phyloP scores from a whole-genome alignment of 2,797 vertebrate species.

The Malacoraja senta region DNA sequence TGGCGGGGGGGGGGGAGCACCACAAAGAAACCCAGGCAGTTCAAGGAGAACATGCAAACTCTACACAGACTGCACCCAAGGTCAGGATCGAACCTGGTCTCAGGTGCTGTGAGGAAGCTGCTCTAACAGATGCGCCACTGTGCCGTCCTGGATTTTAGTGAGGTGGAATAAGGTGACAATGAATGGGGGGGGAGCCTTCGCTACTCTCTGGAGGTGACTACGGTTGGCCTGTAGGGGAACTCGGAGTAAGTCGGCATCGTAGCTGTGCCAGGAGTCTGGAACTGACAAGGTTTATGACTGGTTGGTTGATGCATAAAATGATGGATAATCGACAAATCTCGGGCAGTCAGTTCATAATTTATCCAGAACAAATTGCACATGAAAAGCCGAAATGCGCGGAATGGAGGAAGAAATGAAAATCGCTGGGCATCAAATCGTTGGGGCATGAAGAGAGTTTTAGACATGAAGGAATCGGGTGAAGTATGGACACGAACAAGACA shows the following conservation, averaged over 20 bases:
- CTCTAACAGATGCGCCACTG: no score
- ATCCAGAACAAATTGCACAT: slow-evolving; percentile 3
- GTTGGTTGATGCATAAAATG: not conserved
- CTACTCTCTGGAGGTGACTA: not conserved
- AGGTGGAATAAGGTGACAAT: not conserved
- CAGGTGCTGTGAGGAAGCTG: no score
- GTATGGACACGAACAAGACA: not conserved
- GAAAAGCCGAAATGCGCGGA: not conserved
- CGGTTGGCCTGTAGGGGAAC: not conserved
- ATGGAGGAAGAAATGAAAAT: not conserved
- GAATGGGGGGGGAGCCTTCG: not conserved
- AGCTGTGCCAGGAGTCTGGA: not conserved
- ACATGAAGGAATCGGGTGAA: not conserved
- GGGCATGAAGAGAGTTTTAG: not conserved
- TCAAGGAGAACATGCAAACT: no score
- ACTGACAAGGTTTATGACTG: not conserved
- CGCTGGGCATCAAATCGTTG: not conserved
- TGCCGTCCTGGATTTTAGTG: not conserved
- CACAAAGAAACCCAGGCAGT: no score
- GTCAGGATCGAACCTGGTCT: no score
- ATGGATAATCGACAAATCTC: slow-evolving; percentile 18
- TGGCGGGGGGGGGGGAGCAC: no score
- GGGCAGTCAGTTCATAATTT: slow-evolving; percentile 20
- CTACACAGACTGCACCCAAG: no score
- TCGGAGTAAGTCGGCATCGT: not conserved